phyloP scores from a whole-genome alignment of 2,888 invertebrate genomes.

The Aplocera efformata region DNA sequence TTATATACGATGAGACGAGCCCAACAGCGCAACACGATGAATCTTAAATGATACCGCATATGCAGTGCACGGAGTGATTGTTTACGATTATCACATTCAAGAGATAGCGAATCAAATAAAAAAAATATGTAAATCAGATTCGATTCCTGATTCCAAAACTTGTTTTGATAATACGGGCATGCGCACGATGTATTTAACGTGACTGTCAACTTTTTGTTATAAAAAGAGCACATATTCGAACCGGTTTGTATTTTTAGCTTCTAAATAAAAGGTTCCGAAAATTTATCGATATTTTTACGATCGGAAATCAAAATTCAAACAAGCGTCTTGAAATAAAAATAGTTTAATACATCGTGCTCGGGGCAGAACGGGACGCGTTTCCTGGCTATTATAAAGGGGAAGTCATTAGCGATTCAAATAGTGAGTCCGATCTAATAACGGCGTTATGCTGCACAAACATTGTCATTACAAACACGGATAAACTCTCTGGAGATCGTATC shows the following conservation, averaged over 20 bases:
- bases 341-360: conserved; percentile 25
- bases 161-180: too few relatives aligned
- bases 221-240: too few relatives aligned
- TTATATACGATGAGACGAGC: conserved; percentile 66
- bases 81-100: conserved; percentile 13
- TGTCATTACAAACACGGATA: conserved; percentile 57
- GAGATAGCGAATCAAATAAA: not conserved
- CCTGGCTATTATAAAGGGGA: conserved; percentile 61
- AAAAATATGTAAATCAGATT: too few relatives aligned
- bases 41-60: conserved; percentile 56
- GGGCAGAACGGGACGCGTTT: conserved; percentile 53
- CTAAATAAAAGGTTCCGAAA: too few relatives aligned
- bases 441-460: conserved; percentile 52
- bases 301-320: not conserved
- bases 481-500: conserved; percentile 54
- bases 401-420: conserved; percentile 65
- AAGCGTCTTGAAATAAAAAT: conserved; percentile 15
- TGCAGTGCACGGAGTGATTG: conserved; percentile 35
- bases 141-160: too few relatives aligned
- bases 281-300: not conserved
- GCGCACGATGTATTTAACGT: too few relatives aligned
- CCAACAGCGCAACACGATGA: conserved; percentile 60
- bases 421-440: conserved; percentile 61
- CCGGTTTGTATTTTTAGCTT: too few relatives aligned
- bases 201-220: too few relatives aligned